These are phyloP conservation scores for Hydrolagus colliei DNA, from an alignment of 2,797 vertebrate genomes.

Conservation along the genomic window DNA sequence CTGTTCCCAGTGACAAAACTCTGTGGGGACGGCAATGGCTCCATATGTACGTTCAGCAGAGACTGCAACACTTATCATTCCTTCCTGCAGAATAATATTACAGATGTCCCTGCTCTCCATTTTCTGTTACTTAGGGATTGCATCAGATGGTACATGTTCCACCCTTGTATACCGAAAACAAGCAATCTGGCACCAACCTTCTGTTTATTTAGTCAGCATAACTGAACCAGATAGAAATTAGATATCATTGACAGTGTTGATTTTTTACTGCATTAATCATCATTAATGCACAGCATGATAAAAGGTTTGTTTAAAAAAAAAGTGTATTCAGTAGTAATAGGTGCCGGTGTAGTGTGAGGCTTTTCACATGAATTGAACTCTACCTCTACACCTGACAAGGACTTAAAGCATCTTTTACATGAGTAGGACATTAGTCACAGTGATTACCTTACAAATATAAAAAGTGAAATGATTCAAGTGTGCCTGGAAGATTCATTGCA, in stretches of 20 bases:
- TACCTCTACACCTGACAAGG: not conserved
- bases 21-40: conserved; percentile 39
- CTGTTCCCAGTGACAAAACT: conserved; percentile 46
- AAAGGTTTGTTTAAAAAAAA: not conserved
- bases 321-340: not conserved
- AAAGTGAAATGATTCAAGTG: conserved; percentile 22
- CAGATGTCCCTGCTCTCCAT: conserved; percentile 24
- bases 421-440: conserved; percentile 19
- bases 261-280: conserved; percentile 28
- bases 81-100: conserved; percentile 37
- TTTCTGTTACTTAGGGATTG: conserved; percentile 33
- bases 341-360: not conserved
- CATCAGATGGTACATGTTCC: conserved; percentile 31
- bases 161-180: conserved; percentile 30
- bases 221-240: not conserved
- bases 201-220: conserved; percentile 21
- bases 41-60: conserved; percentile 41
- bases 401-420: not conserved
- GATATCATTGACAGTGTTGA: not conserved
- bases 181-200: conserved; percentile 15
- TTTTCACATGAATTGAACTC: not conserved
- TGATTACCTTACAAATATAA: conserved; percentile 12
- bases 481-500: conserved; percentile 12
- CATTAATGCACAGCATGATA: not conserved
- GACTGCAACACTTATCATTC: conserved; percentile 37